Evolutionary conservation across 2,113 vertebrate species (phyloP).

Genomic region (Mandrillus leucophaeus): DNA sequence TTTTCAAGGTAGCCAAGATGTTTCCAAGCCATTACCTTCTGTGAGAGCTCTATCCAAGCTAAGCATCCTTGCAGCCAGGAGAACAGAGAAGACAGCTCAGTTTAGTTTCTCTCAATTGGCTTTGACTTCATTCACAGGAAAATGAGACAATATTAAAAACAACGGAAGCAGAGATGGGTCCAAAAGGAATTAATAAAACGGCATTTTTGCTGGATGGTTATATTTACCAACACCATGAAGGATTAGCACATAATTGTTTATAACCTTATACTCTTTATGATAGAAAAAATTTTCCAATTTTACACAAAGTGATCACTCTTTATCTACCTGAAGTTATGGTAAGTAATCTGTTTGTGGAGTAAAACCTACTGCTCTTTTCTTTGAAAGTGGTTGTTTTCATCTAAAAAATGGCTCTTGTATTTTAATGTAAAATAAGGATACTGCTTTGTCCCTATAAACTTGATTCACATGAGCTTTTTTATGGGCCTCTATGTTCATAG

Average conservation of each 20-base stretch:
- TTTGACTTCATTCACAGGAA: background rate
- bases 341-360: slow-evolving; percentile 19
- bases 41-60: background rate
- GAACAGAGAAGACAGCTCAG: background rate
- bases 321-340: background rate
- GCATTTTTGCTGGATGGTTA: background rate
- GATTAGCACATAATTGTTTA: background rate
- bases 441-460: slow-evolving; percentile 61
- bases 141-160: background rate
- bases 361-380: background rate
- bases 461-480: slow-evolving; percentile 76
- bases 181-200: background rate
- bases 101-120: background rate
- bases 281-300: background rate
- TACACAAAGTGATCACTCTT: background rate
- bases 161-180: background rate
- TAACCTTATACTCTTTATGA: background rate
- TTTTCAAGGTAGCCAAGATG: background rate
- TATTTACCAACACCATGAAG: background rate
- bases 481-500: slow-evolving; percentile 74
- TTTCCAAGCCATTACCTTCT: background rate
- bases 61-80: fast-evolving
- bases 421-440: slow-evolving; percentile 65
- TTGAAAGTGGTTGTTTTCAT: background rate
- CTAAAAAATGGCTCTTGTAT: background rate